Evolutionary conservation across 2,113 vertebrate species (phyloP).

Genomic region (Planiliza haematocheilus): DNA sequence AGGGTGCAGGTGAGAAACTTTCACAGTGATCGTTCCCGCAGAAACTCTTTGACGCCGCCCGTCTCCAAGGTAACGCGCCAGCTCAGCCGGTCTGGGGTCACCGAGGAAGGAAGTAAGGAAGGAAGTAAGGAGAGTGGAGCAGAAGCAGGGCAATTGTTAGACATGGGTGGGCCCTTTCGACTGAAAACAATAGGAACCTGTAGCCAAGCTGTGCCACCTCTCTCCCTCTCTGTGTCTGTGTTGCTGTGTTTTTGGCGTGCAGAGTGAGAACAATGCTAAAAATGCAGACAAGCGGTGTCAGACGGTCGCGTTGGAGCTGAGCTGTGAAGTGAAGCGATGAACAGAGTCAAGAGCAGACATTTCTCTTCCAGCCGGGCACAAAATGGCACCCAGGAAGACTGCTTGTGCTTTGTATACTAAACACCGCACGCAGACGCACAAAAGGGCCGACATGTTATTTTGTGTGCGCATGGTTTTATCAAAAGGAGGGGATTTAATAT

Average conservation of each 20-base stretch:
- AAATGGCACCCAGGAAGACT: conserved; percentile 8
- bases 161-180: conserved; percentile 51
- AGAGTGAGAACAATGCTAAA: conserved; percentile 2
- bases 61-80: conserved; percentile 40
- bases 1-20: conserved; percentile 78
- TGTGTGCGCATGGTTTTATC: too few species aligned
- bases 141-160: conserved; percentile 63
- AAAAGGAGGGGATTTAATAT: too few species aligned
- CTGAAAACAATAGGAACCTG: conserved; percentile 60
- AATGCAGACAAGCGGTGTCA: too few species aligned
- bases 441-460: too few species aligned
- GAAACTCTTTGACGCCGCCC: not conserved
- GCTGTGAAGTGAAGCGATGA: too few species aligned
- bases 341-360: conserved; percentile 14
- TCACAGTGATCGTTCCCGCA: not conserved
- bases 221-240: not conserved
- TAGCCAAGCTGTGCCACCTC: conserved; percentile 30
- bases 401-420: not conserved
- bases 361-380: not conserved
- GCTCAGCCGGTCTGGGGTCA: conserved; percentile 19
- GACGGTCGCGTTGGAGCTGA: too few species aligned
- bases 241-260: conserved; percentile 2
- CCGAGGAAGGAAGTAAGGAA: conserved; percentile 66
- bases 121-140: conserved; percentile 62
- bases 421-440: too few species aligned